Percentiles rank a stretch among this genome's conserved stretches.
Evolutionary conservation across 2,797 vertebrate species (phyloP).

Genomic region (Hippopotamyrus pictus): DNA sequence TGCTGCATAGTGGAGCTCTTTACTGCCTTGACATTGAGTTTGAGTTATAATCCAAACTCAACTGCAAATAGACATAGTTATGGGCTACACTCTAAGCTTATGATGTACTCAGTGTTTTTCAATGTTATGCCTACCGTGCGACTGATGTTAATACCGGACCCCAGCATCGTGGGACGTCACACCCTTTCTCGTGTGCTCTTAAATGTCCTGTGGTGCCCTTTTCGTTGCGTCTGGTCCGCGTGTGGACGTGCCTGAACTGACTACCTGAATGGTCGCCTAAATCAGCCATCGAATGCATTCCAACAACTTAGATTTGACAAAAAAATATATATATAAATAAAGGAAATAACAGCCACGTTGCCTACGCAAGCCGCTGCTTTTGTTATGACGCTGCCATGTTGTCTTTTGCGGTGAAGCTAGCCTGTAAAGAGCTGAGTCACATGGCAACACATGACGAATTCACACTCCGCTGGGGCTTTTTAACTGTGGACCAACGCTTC

Average conservation of each 20-base stretch:
- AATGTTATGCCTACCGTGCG: neutral
- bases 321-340: neutral
- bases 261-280: neutral
- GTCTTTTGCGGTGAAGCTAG: neutral
- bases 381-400: constrained; percentile 1
- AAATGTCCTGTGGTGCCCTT: neutral
- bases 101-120: neutral
- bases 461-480: neutral
- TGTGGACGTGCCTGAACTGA: constrained; percentile 12
- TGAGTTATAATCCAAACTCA: constrained; percentile 5
- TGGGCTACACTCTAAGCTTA: neutral
- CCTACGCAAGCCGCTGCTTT: constrained; percentile 21
- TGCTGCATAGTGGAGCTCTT: neutral
- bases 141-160: neutral
- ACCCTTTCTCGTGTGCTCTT: neutral
- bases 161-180: neutral
- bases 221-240: neutral
- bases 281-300: constrained; percentile 25
- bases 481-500: neutral
- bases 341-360: constrained; percentile 23
- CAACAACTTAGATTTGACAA: constrained; percentile 12
- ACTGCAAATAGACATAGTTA: constrained; percentile 3
- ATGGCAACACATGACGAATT: neutral
- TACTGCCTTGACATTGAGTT: neutral
- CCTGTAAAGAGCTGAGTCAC: neutral